These are phyloP conservation scores for Drosophila parthenogenetica DNA, from an alignment of 2,888 invertebrate species.

Conservation along the genomic window DNA sequence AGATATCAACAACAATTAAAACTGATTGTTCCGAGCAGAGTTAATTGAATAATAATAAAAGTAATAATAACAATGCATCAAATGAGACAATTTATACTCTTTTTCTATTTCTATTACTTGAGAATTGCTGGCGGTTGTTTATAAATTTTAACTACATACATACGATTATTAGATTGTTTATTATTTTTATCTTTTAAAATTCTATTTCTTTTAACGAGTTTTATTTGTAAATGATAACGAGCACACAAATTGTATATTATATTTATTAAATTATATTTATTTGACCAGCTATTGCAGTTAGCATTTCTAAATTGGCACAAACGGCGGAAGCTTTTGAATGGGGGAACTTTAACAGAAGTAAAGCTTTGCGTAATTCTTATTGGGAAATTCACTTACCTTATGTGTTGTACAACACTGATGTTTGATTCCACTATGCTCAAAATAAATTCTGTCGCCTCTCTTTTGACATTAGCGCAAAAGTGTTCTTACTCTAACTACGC, in stretches of 20 bases:
- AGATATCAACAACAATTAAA: slow-evolving; percentile 17
- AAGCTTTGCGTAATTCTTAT: too few relatives aligned
- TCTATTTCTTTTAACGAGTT: slow-evolving; percentile 16
- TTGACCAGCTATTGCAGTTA: slow-evolving; percentile 21
- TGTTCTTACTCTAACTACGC: too few relatives aligned
- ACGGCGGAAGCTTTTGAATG: neutral
- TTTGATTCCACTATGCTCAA: too few relatives aligned
- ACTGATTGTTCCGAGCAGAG: slow-evolving; percentile 20
- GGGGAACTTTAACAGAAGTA: too few relatives aligned
- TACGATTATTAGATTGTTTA: slow-evolving; percentile 1
- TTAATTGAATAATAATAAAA: slow-evolving; percentile 17
- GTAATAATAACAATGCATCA: slow-evolving; percentile 6
- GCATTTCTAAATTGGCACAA: slow-evolving; percentile 20
- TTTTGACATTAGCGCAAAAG: too few relatives aligned
- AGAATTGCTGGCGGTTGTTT: slow-evolving; percentile 1
- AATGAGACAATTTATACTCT: slow-evolving; percentile 5
- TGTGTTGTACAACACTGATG: too few relatives aligned
- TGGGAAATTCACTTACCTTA: too few relatives aligned
- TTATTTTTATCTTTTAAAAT: neutral
- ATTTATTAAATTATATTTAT: slow-evolving; percentile 47
- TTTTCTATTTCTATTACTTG: slow-evolving; percentile 19
- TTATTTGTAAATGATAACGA: slow-evolving; percentile 22
- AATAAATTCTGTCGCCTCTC: too few relatives aligned
- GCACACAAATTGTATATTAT: slow-evolving; percentile 44
- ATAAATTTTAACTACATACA: neutral